Evolutionary conservation across 1,140 invertebrate species (phyloP).

Genomic region (Coenobita brevimanus): DNA sequence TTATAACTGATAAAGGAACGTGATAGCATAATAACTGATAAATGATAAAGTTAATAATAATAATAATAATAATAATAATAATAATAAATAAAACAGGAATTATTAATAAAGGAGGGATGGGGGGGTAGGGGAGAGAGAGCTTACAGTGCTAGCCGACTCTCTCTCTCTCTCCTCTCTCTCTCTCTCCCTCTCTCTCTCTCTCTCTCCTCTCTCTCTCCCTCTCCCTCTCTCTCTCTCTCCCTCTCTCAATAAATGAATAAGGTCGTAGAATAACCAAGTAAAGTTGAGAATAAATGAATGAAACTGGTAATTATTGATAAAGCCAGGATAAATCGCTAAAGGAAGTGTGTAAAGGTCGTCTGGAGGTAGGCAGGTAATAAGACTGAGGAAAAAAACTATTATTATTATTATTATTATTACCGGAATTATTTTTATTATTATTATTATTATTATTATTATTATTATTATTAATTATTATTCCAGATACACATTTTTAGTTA

Average conservation of each 20-base stretch:
- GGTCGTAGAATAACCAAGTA: too few relatives aligned
- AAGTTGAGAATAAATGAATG: too few relatives aligned
- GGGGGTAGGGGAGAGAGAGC: constrained; percentile 27
- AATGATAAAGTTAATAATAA: neutral
- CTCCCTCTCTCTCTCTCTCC: constrained; percentile 38
- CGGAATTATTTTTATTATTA: too few relatives aligned
- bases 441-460: too few relatives aligned
- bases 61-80: neutral
- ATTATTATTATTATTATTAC: too few relatives aligned
- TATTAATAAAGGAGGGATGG: neutral
- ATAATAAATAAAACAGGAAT: neutral
- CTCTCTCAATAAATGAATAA: neutral
- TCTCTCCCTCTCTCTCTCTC: constrained; percentile 9
- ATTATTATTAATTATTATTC: too few relatives aligned
- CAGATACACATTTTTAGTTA: too few relatives aligned
- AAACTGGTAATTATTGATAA: too few relatives aligned
- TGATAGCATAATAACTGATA: neutral
- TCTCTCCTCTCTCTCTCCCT: constrained; percentile 18
- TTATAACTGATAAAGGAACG: neutral
- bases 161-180: neutral
- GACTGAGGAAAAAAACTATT: too few relatives aligned
- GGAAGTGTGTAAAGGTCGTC: too few relatives aligned
- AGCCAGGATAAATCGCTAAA: too few relatives aligned
- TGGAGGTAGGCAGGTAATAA: too few relatives aligned
- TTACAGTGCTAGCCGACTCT: neutral